Evolutionary conservation across 1,140 invertebrate species (phyloP).

Genomic region (Ips typographus): DNA sequence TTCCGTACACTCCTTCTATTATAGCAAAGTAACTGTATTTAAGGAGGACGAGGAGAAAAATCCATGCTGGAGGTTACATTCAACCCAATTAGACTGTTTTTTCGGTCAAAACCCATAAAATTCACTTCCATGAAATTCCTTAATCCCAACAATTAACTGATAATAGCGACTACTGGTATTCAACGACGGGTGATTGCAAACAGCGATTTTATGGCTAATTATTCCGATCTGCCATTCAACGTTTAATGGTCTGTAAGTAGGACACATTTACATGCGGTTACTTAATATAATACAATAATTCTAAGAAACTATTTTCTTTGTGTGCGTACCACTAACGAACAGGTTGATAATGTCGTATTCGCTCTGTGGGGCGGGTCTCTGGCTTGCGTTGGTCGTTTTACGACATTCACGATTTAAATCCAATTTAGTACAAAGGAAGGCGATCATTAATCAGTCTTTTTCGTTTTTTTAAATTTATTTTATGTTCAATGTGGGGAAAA

Average conservation of each 20-base stretch:
- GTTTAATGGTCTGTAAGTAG: constrained; percentile 25
- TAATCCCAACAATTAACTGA: constrained; percentile 23
- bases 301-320: constrained; percentile 27
- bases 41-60: neutral
- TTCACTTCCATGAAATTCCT: constrained; percentile 15
- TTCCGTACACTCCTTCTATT: constrained; percentile 16
- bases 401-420: constrained; percentile 1
- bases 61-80: neutral
- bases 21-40: constrained; percentile 13
- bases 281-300: constrained; percentile 20
- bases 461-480: too few relatives aligned
- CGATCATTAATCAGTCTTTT: too few relatives aligned
- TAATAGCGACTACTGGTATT: constrained; percentile 14
- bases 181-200: neutral
- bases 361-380: neutral
- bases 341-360: constrained; percentile 14
- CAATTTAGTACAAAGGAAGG: too few relatives aligned
- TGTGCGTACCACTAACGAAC: constrained; percentile 17
- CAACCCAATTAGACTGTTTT: neutral
- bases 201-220: constrained; percentile 19
- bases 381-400: constrained; percentile 9
- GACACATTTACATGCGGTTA: constrained; percentile 21
- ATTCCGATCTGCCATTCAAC: constrained; percentile 14
- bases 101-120: neutral
- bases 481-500: too few relatives aligned